Base-by-base conservation (phyloP, 2,888 invertebrate species). In the Julus scanicus region DNA sequence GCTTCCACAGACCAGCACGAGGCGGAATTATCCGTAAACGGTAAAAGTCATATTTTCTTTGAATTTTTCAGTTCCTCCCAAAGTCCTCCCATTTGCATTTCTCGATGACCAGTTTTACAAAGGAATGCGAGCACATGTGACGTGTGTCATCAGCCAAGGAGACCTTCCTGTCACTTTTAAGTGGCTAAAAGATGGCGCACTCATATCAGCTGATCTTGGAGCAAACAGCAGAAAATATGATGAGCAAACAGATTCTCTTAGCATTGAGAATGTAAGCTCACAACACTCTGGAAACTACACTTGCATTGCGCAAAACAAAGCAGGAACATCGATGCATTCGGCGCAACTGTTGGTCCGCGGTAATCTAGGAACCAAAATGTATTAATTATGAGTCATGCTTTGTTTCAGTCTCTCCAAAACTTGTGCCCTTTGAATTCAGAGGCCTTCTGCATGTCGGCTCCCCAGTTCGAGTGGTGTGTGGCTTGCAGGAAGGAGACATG, bases 361-460 rank as follows among this genome's bases (percentile, higher is more conserved):
- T 89, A 89, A 89, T 94, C 87, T 37, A 6, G 49, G 86, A 49
- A 37, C 89, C 63, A 37, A 5, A 84, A 53, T 87, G 85, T 88
- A 71, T 87, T 86, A 71, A 85, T 87, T 85, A 2, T 3, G 6
- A 44, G n/a, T 11, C 4, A 44, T 85, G 39, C 39, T 88, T 53
- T 71, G 86, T 83, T 89, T 96, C 95, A 89, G 89, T 89, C 94
- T 95, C 95, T 93, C 96, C 96, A 93, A 95, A 95, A 94, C 95
- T 96, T 94, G 95, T 95, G 94, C 95, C 96, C 93, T 96, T 96
- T 94, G 94, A 94, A 94, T 96, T 96, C 94, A 95, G 95, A 95
- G 95, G 95, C 93, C 95, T 95, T 93, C 94, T 96, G 92, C 95
- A 95, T 92, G 95, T 95, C 94, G 95, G 95, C 93, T 95, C 95